Percentiles rank a stretch among this genome's conserved stretches.
These are phyloP conservation scores for Propithecus coquereli DNA, from an alignment of 2,113 vertebrate species.

Conservation along the genomic window DNA sequence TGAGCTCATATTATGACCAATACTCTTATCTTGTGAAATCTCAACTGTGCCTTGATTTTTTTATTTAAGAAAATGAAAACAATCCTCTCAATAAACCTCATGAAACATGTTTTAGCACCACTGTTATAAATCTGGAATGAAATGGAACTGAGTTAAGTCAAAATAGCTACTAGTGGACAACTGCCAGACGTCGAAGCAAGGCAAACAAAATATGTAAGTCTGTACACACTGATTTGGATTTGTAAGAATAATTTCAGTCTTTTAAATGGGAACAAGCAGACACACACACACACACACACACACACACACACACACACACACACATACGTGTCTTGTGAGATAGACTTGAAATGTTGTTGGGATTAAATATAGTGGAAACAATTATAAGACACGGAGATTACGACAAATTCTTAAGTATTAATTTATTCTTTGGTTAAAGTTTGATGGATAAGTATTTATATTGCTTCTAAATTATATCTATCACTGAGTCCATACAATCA, in stretches of 20 bases:
- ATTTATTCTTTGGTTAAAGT: neutral
- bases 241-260: neutral
- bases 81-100: neutral
- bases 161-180: neutral
- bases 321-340: neutral
- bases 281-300: neutral
- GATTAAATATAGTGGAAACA: neutral
- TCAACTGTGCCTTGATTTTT: neutral
- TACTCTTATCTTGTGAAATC: conserved; percentile 58
- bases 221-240: neutral
- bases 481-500: neutral
- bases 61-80: conserved; percentile 39
- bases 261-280: neutral
- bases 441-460: neutral
- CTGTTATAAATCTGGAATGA: neutral
- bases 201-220: neutral
- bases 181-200: neutral
- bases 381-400: neutral
- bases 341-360: neutral
- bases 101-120: neutral
- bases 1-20: conserved; percentile 57
- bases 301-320: neutral
- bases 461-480: neutral
- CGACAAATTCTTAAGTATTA: neutral
- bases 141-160: neutral